Conservation (phyloP, 2,113 vertebrate genomes). For the Xiphorhynchus elegans region DNA sequence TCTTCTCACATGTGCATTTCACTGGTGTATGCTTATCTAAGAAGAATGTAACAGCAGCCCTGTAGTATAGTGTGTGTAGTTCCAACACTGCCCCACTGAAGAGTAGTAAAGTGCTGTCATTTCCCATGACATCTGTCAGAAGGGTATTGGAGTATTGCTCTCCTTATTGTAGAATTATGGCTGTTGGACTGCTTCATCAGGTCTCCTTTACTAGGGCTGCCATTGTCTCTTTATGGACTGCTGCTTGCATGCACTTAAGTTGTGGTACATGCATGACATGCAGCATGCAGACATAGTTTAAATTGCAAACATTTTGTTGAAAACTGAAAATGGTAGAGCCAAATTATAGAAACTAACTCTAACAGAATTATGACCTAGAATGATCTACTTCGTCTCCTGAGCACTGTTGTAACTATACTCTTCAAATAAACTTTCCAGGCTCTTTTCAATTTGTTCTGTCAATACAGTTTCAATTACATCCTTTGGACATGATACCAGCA, state of each 20-base stretch:
- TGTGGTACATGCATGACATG: background rate
- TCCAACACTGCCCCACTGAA: background rate
- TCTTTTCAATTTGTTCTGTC: background rate
- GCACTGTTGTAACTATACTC: background rate
- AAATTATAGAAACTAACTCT: background rate
- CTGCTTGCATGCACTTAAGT: background rate
- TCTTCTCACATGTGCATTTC: background rate
- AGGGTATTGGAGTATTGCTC: background rate
- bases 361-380: background rate
- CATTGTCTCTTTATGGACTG: background rate
- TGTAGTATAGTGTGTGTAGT: background rate
- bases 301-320: background rate
- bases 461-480: background rate
- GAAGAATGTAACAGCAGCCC: background rate
- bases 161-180: background rate
- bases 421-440: background rate
- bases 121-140: background rate
- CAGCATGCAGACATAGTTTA: background rate
- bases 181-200: background rate
- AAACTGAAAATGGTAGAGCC: background rate
- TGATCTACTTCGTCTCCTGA: background rate
- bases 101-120: background rate
- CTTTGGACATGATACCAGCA: background rate
- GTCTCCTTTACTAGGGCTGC: background rate
- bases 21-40: background rate